Evolutionary conservation across 2,888 invertebrate genomes (phyloP).

Genomic region (Clostera curtula): DNA sequence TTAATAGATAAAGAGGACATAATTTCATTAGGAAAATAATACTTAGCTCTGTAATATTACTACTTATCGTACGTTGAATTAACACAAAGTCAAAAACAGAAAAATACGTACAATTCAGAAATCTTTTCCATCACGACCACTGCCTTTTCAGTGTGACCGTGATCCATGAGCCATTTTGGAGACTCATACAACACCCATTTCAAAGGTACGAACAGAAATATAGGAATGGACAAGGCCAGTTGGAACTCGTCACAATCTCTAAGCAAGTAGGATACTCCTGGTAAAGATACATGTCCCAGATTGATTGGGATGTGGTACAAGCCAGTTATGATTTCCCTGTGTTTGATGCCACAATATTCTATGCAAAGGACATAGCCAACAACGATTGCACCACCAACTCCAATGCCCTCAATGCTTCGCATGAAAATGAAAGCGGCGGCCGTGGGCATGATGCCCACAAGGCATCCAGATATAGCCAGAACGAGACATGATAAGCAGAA

Average conservation of each 20-base stretch:
- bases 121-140: conserved; percentile 40
- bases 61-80: too few relatives aligned
- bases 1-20: too few relatives aligned
- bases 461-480: conserved; percentile 33
- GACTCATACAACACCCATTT: conserved; percentile 43
- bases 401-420: conserved; percentile 47
- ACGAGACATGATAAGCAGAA: conserved; percentile 31
- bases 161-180: conserved; percentile 56
- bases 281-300: conserved; percentile 40
- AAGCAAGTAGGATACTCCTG: conserved; percentile 46
- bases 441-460: conserved; percentile 40
- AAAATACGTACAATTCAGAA: conserved; percentile 41
- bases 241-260: conserved; percentile 45
- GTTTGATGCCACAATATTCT: conserved; percentile 40
- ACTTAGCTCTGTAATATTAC: too few relatives aligned
- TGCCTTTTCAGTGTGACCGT: conserved; percentile 31
- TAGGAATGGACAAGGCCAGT: conserved; percentile 42
- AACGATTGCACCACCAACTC: conserved; percentile 48
- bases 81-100: too few relatives aligned
- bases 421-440: conserved; percentile 32
- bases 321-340: conserved; percentile 46
- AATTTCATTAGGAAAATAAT: too few relatives aligned
- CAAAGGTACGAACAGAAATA: conserved; percentile 31
- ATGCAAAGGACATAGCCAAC: conserved; percentile 45
- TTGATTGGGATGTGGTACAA: conserved; percentile 50